Evolutionary conservation across 2,797 vertebrate species (phyloP).

Genomic region (Leucoraja ocellata): DNA sequence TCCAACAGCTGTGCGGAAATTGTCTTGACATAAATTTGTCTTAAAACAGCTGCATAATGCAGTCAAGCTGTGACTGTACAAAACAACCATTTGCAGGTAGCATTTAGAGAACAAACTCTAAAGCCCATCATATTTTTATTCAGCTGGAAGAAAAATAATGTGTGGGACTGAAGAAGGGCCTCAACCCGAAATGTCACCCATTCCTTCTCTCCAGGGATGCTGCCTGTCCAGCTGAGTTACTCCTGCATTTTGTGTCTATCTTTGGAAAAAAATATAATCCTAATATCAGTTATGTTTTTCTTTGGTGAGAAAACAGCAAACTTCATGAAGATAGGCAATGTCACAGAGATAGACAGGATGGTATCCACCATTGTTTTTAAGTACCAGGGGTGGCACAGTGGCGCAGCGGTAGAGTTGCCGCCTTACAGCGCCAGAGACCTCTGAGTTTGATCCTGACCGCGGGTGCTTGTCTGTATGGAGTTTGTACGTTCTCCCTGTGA

Average conservation of each 20-base stretch:
- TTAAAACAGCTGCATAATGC: conserved; percentile 1
- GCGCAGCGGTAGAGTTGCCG: too few relatives aligned
- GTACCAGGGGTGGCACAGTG: neutral
- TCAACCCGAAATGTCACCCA: too few relatives aligned
- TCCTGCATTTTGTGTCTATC: too few relatives aligned
- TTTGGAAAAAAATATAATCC: conserved; percentile 5
- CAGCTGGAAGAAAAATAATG: neutral
- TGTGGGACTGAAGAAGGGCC: too few relatives aligned
- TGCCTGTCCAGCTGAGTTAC: too few relatives aligned
- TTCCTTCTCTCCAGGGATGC: too few relatives aligned
- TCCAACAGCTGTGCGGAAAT: conserved; percentile 13
- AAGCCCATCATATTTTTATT: neutral
- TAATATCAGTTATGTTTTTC: conserved; percentile 10
- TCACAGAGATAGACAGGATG: neutral
- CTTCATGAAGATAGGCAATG: neutral
- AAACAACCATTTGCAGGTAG: conserved; percentile 16
- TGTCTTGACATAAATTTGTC: conserved; percentile 17
- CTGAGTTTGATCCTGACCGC: too few relatives aligned
- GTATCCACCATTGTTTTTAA: neutral
- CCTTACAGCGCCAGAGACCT: too few relatives aligned
- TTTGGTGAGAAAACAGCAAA: conserved; percentile 17
- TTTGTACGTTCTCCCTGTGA: too few relatives aligned
- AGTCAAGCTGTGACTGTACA: conserved; percentile 15
- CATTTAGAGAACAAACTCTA: neutral
- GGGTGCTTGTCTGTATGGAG: too few relatives aligned